A percentile compares a stretch with the other conserved stretches of the same genome.
phyloP scores from a whole-genome alignment of 2,797 vertebrate species.

The Sebastes oblongus region DNA sequence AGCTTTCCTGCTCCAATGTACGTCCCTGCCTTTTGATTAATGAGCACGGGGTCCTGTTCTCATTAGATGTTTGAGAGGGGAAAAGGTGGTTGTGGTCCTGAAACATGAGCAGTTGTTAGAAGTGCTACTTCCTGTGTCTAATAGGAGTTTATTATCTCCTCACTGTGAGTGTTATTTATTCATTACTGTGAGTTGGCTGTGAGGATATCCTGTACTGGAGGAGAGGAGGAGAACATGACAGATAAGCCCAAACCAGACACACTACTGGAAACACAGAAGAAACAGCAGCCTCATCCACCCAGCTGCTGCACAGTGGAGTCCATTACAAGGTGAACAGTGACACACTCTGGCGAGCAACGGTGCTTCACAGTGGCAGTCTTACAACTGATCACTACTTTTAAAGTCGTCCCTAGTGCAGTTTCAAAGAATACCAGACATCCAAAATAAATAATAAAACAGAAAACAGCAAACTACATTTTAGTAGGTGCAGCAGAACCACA shows the following conservation, averaged over 20 bases:
- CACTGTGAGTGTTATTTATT: slow-evolving; percentile 47
- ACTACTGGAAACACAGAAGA: slow-evolving; percentile 10
- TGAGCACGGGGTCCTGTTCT: background rate
- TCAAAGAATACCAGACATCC: background rate
- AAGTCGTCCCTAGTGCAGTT: background rate
- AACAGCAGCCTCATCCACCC: background rate
- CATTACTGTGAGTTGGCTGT: slow-evolving; percentile 43
- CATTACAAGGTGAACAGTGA: slow-evolving; percentile 61
- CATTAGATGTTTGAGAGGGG: slow-evolving; percentile 14
- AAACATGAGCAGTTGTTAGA: slow-evolving; percentile 31
- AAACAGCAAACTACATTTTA: background rate
- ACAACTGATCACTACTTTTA: background rate
- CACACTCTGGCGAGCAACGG: slow-evolving; percentile 60
- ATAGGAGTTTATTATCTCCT: slow-evolving; percentile 61
- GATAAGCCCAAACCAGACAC: slow-evolving; percentile 37
- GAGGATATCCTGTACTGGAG: slow-evolving; percentile 54
- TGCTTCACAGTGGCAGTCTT: background rate
- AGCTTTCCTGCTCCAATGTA: slow-evolving; percentile 2
- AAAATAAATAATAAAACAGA: background rate
- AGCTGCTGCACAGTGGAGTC: background rate
- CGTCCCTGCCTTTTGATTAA: slow-evolving; percentile 20
- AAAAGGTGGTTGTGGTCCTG: background rate
- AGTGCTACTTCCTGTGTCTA: slow-evolving; percentile 51
- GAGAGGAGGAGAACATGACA: slow-evolving; percentile 26
- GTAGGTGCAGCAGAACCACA: background rate